Evolutionary conservation across 2,797 vertebrate genomes (phyloP).

Genomic region (Podarcis siculus): DNA sequence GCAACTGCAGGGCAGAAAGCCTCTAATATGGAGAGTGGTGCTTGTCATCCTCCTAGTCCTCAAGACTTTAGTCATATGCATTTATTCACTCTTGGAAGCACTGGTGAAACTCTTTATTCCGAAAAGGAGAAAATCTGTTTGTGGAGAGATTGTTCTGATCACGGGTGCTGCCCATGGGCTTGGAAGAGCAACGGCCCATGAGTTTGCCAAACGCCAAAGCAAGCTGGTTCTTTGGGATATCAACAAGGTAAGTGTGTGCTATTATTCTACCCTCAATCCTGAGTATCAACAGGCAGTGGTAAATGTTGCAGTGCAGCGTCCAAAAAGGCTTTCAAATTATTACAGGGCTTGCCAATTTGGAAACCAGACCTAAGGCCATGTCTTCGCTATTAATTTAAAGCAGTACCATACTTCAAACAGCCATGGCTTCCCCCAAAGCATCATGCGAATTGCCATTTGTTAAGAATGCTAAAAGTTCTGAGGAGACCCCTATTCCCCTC

Average conservation of each 20-base stretch:
- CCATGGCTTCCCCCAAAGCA: too few species aligned
- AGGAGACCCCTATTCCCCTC: too few species aligned
- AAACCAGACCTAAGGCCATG: too few species aligned
- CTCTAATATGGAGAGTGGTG: conserved; percentile 29
- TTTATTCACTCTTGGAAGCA: conserved; percentile 57
- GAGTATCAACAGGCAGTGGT: background rate
- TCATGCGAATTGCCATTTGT: too few species aligned
- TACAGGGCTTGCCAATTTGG: too few species aligned
- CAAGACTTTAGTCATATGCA: conserved; percentile 34
- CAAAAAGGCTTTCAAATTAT: too few species aligned
- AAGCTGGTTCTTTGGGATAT: conserved; percentile 70
- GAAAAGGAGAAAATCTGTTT: conserved; percentile 57
- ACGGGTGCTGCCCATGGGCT: conserved; percentile 64
- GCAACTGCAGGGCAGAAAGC: background rate
- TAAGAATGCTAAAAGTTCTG: too few species aligned
- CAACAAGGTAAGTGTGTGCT: conserved; percentile 58
- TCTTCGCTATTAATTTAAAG: too few species aligned
- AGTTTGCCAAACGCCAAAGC: conserved; percentile 64
- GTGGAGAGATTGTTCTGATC: conserved; percentile 58
- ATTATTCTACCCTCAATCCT: background rate
- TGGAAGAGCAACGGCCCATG: conserved; percentile 58
- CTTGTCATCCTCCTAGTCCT: conserved; percentile 47
- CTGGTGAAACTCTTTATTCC: conserved; percentile 64
- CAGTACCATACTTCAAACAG: too few species aligned
- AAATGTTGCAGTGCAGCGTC: too few species aligned